phyloP scores from a whole-genome alignment of 2,888 invertebrate species.

The Drosophila mettleri region DNA sequence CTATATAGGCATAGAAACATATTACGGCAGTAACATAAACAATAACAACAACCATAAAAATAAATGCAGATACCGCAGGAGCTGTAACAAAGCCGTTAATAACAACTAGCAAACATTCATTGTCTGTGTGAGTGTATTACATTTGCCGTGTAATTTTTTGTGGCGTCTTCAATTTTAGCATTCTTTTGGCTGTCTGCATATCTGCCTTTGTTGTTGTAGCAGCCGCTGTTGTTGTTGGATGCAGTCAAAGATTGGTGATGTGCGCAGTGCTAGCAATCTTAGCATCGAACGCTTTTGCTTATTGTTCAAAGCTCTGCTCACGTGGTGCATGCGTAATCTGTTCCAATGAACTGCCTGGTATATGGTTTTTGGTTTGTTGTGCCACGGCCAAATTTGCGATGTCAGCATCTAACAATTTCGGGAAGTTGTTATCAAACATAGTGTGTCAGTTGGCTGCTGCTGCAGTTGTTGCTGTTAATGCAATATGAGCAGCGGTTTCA shows the following conservation, averaged over 20 bases:
- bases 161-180: conserved; percentile 76
- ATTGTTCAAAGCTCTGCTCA: conserved; percentile 29
- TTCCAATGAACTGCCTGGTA: conserved; percentile 35
- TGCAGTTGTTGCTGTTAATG: conserved; percentile 35
- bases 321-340: conserved; percentile 68
- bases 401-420: conserved; percentile 51
- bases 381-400: conserved; percentile 47
- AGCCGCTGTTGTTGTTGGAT: conserved; percentile 17
- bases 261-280: conserved; percentile 17
- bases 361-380: conserved; percentile 27
- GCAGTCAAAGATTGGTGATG: conserved; percentile 22
- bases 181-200: conserved; percentile 73
- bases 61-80: conserved; percentile 47
- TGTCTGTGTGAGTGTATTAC: conserved; percentile 7
- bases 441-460: conserved; percentile 37
- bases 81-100: conserved; percentile 61
- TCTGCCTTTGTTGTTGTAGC: conserved; percentile 35
- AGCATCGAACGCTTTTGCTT: conserved; percentile 31
- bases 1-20: conserved; percentile 42
- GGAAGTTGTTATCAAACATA: conserved; percentile 74
- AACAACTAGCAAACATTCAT: conserved; percentile 42
- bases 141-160: conserved; percentile 49
- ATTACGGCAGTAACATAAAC: conserved; percentile 38
- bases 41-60: conserved; percentile 15
- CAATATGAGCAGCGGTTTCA: conserved; percentile 46